These are phyloP conservation scores for Ammodramus savannarum DNA, from an alignment of 2,113 vertebrate species.

Conservation along the genomic window DNA sequence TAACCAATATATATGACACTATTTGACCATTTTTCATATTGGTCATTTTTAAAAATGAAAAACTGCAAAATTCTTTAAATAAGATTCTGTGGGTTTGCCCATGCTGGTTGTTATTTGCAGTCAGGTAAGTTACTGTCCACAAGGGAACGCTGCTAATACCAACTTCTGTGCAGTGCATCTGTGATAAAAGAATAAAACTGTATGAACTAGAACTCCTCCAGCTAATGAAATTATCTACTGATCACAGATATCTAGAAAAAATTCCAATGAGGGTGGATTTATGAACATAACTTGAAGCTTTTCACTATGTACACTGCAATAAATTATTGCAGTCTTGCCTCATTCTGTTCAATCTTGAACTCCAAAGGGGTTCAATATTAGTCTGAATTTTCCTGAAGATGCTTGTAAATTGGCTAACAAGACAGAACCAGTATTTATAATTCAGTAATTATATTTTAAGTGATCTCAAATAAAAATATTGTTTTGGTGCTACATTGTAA, in stretches of 20 bases:
- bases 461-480: background rate
- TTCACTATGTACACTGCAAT: background rate
- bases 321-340: background rate
- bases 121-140: background rate
- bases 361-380: background rate
- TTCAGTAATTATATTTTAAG: background rate
- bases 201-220: background rate
- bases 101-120: background rate
- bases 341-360: background rate
- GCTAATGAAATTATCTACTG: background rate
- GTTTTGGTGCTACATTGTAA: background rate
- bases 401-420: background rate
- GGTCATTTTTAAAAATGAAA: background rate
- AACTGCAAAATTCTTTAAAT: background rate
- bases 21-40: background rate
- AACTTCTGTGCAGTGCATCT: background rate
- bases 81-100: background rate
- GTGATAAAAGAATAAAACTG: background rate
- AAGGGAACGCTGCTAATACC: background rate
- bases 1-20: background rate
- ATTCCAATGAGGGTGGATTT: background rate
- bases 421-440: background rate
- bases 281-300: background rate
- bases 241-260: background rate
- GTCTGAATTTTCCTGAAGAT: background rate